Conservation (phyloP, 2,888 invertebrate species). For the Drosophila borborema region DNA sequence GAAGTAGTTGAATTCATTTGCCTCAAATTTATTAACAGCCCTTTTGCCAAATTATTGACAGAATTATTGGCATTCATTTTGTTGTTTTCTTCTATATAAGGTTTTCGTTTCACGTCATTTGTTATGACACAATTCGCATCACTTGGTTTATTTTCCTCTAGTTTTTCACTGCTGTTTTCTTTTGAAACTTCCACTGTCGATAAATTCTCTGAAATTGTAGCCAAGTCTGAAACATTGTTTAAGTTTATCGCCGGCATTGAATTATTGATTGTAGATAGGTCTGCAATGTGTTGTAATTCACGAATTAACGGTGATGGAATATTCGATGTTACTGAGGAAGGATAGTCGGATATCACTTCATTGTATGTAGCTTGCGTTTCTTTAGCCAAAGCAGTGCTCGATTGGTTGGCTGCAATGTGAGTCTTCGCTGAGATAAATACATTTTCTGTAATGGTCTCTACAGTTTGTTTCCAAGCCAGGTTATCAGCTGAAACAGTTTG, state of each 20-base stretch:
- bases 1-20: conserved; percentile 59
- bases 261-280: conserved; percentile 90
- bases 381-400: conserved; percentile 27
- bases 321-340: conserved; percentile 45
- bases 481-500: conserved; percentile 98
- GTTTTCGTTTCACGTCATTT: conserved; percentile 84
- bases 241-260: conserved; percentile 88
- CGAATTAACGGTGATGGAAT: conserved; percentile 82
- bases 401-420: conserved; percentile 88
- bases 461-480: conserved; percentile 93
- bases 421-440: conserved; percentile 90
- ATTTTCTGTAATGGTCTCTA: conserved; percentile 95
- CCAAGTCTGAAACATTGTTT: conserved; percentile 88
- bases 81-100: conserved; percentile 85
- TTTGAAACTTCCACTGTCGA: conserved; percentile 87
- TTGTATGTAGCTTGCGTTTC: conserved; percentile 26
- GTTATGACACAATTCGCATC: conserved; percentile 16
- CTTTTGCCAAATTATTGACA: conserved; percentile 83
- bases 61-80: conserved; percentile 85
- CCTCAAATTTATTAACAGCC: conserved; percentile 82
- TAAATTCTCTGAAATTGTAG: conserved; percentile 94
- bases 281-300: conserved; percentile 87
- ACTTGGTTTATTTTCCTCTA: conserved; percentile 10
- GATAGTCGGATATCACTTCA: conserved; percentile 66
- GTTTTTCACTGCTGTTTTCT: conserved; percentile 26